phyloP scores from a whole-genome alignment of 2,113 vertebrate genomes.

The Pomatostomus ruficeps region DNA sequence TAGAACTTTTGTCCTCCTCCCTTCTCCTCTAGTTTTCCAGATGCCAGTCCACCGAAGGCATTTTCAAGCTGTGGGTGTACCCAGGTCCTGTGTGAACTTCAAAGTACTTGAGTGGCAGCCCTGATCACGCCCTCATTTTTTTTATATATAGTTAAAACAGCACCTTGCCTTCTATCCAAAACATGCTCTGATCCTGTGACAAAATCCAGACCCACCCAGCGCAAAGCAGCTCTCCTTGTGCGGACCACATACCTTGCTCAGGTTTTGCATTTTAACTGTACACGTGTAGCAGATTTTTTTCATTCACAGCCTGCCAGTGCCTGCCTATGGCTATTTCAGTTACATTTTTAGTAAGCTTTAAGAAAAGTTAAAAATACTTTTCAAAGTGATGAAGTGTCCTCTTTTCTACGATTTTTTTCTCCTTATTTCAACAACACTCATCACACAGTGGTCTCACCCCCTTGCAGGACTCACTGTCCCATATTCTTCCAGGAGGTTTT shows the following conservation, averaged over 20 bases:
- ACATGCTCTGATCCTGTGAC: background rate
- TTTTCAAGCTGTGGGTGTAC: background rate
- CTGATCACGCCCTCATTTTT: background rate
- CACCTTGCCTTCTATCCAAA: background rate
- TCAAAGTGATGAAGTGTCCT: background rate
- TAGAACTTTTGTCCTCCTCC: background rate
- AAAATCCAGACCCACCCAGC: background rate
- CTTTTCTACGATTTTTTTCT: background rate
- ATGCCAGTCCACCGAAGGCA: background rate
- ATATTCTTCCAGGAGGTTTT: background rate
- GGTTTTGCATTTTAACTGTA: background rate
- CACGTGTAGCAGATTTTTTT: fast-evolving
- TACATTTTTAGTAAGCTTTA: background rate
- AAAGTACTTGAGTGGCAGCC: background rate
- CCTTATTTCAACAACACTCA: background rate
- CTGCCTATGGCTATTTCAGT: background rate
- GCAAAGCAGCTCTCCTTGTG: background rate
- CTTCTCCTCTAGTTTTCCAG: background rate
- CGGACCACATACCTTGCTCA: background rate
- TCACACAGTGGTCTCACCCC: background rate
- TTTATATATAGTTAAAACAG: background rate
- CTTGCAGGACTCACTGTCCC: background rate
- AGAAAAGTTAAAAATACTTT: background rate
- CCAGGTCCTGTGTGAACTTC: background rate
- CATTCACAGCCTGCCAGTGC: background rate